These are phyloP conservation scores for Thinocorus orbignyianus DNA, from an alignment of 2,113 vertebrate genomes.

Conservation along the genomic window DNA sequence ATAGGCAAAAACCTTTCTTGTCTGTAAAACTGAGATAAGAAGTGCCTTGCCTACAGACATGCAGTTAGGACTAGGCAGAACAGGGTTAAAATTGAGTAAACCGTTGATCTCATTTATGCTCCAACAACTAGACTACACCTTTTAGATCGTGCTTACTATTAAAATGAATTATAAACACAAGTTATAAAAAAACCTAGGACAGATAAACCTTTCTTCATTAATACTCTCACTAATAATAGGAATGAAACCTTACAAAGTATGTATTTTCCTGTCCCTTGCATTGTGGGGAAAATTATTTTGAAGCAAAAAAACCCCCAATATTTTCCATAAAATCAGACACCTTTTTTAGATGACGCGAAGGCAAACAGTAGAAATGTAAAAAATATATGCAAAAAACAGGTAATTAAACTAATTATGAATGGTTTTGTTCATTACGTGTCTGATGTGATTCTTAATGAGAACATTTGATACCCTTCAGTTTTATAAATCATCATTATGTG, in stretches of 20 bases:
- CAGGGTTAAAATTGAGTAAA: slow-evolving; percentile 20
- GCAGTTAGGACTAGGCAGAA: not conserved
- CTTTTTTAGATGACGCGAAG: not conserved
- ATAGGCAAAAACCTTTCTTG: not conserved
- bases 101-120: not conserved
- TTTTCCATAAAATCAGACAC: not conserved
- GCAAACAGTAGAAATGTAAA: not conserved
- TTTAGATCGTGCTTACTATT: not conserved
- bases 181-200: not conserved
- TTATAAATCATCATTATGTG: not conserved
- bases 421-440: not conserved
- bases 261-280: not conserved
- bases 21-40: slow-evolving; percentile 36
- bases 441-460: not conserved
- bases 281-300: not conserved
- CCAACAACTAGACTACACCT: not conserved
- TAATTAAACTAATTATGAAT: not conserved
- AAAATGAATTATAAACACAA: not conserved
- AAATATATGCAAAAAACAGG: not conserved
- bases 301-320: fast-evolving
- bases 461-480: not conserved
- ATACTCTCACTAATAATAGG: not conserved
- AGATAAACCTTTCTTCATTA: not conserved
- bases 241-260: not conserved
- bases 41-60: not conserved